These are phyloP conservation scores for Drosophila falleni DNA, from an alignment of 2,888 invertebrate species.

Conservation along the genomic window DNA sequence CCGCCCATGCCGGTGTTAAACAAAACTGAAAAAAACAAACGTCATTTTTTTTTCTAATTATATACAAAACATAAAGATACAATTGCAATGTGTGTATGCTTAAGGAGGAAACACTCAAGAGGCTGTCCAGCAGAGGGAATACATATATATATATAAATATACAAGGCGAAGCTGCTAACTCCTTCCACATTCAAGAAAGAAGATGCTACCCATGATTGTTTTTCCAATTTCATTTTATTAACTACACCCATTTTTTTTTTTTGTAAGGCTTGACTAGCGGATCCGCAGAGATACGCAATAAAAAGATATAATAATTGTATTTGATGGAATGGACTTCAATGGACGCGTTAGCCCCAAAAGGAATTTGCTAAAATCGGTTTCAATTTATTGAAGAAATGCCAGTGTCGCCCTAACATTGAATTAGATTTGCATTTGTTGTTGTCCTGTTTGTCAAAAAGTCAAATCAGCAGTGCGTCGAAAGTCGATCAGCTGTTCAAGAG, in stretches of 20 bases:
- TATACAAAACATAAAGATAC: constrained; percentile 57
- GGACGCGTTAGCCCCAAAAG: neutral
- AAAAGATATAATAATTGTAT: constrained; percentile 11
- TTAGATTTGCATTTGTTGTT: neutral
- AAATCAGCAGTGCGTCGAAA: neutral
- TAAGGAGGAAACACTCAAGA: constrained; percentile 14
- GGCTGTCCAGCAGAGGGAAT: constrained; percentile 16
- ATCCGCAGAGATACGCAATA: constrained; percentile 13
- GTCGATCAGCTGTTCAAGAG: constrained; percentile 5
- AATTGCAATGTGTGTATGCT: constrained; percentile 40
- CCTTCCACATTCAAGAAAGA: neutral
- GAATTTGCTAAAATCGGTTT: neutral
- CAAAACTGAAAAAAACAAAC: constrained; percentile 47
- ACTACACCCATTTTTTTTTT: neutral
- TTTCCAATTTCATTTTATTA: neutral
- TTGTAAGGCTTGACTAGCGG: constrained; percentile 7
- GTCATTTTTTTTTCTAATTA: constrained; percentile 61
- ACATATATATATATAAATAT: neutral
- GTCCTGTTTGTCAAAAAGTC: neutral
- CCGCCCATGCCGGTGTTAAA: constrained; percentile 70
- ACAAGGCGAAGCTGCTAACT: neutral
- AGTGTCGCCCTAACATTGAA: neutral
- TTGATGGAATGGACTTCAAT: neutral
- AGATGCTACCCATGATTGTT: neutral
- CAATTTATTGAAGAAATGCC: neutral